These are phyloP conservation scores for Pteropus rufus DNA, from an alignment of 2,797 vertebrate species.

Conservation along the genomic window DNA sequence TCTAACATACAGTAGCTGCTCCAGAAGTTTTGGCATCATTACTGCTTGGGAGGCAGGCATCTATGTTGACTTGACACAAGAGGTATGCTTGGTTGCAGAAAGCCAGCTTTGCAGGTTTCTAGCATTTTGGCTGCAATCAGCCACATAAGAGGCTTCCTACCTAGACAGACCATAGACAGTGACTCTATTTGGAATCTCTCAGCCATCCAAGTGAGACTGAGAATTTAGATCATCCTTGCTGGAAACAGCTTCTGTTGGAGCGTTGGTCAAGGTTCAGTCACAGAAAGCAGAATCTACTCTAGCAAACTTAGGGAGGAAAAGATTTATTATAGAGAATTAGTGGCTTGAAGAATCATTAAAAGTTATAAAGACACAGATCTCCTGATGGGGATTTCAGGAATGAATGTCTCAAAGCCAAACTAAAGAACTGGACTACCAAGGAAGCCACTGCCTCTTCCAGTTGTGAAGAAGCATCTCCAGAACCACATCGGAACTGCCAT, in stretches of 20 bases:
- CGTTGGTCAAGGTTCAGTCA: not conserved
- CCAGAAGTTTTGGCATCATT: not conserved
- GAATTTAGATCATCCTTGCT: not conserved
- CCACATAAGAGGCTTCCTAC: not conserved
- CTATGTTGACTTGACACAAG: not conserved
- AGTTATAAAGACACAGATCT: not conserved
- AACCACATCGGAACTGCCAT: rapidly evolving
- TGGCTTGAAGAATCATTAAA: not conserved
- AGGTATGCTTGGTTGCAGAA: not conserved
- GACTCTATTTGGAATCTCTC: not conserved
- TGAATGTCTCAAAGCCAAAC: not conserved
- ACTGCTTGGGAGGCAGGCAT: not conserved
- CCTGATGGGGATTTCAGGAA: not conserved
- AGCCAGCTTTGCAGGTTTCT: not conserved
- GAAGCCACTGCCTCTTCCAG: not conserved
- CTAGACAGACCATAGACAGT: not conserved
- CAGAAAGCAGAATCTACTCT: not conserved
- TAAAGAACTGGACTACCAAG: not conserved
- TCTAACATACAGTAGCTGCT: not conserved
- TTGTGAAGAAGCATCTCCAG: not conserved
- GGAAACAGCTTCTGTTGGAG: not conserved
- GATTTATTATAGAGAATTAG: not conserved
- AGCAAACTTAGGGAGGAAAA: not conserved
- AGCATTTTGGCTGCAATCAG: not conserved
- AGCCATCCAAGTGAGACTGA: not conserved